These are phyloP conservation scores for Mylabris sibirica DNA, from an alignment of 2,888 invertebrate species.

Conservation along the genomic window DNA sequence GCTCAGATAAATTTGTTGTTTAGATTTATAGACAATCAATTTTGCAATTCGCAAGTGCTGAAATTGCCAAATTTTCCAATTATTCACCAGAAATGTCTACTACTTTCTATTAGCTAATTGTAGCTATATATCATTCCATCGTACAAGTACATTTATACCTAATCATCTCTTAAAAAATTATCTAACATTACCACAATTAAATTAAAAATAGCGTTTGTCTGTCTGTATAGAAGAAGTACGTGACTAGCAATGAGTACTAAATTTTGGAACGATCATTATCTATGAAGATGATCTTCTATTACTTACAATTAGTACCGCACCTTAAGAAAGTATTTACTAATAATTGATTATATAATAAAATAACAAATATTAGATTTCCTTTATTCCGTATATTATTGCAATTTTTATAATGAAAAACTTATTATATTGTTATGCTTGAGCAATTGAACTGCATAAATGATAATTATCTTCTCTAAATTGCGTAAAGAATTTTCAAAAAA, in stretches of 20 bases:
- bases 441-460: neutral
- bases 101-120: neutral
- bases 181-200: too few species aligned
- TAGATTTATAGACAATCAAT: neutral
- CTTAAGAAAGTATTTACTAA: neutral
- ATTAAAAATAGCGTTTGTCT: too few species aligned
- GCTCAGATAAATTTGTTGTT: neutral
- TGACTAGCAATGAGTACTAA: neutral
- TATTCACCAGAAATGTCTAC: neutral
- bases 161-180: too few species aligned
- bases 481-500: neutral
- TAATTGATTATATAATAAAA: neutral
- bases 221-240: too few species aligned
- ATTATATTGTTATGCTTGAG: constrained; percentile 6
- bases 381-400: too few species aligned
- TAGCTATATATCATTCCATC: neutral
- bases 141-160: neutral
- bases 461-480: neutral
- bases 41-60: neutral
- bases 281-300: neutral
- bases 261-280: neutral
- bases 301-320: neutral
- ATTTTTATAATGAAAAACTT: neutral
- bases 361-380: too few species aligned
- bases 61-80: neutral